Base-by-base conservation (phyloP, 2,888 invertebrate species). In the Tachina grossa region DNA sequence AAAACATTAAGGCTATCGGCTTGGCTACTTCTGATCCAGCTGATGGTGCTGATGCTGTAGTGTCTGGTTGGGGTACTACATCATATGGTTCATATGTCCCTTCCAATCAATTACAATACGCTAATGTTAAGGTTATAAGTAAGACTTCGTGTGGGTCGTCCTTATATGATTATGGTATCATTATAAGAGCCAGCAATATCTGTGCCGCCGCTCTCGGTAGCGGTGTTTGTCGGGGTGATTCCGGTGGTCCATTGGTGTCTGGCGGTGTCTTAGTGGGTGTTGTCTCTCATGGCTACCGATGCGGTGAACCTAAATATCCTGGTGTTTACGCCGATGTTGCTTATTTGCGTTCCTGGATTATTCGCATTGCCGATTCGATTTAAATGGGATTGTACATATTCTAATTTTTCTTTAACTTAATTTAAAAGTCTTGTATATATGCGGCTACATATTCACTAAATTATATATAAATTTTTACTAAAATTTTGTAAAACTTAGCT, bases 81-180 rank as follows among this genome's bases (percentile, higher is more conserved):
- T 2, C 53, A 0, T 68, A 19, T 9, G 57, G 82, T 39, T 9
- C n/a, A 16, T 10, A 0, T 4, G 13, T 41, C 13, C 16, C n/a
- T 16, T 61, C 81, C 10, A 19, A 45, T 68, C 75, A 69, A 75
- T 93, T 90, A 68, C 93, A 93, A 0, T 51, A 91, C 16, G 91
- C 94, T 0, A 92, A 93, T 0, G 93, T 93, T 87, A 74, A 71
- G 0, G 87, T 88, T 57, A 92, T 94, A 1, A 92, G 89, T 84
- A 90, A 92, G 0, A 81, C 87, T 0, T 88, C 89, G 0, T 95
- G 95, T 85, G 83, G 76, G 49, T 89, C 89, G 0, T 83, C 88
- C 0, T 92, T 92, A 0, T 95, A 94, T 82, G 85, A 89, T 0
- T 90, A 92, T 68, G 90, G 91, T 31, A 6, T 6, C 0, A 53